Percentiles rank a stretch among this genome's conserved stretches.
These are phyloP conservation scores for Polietes domitor DNA, from an alignment of 2,888 invertebrate genomes.

Conservation along the genomic window DNA sequence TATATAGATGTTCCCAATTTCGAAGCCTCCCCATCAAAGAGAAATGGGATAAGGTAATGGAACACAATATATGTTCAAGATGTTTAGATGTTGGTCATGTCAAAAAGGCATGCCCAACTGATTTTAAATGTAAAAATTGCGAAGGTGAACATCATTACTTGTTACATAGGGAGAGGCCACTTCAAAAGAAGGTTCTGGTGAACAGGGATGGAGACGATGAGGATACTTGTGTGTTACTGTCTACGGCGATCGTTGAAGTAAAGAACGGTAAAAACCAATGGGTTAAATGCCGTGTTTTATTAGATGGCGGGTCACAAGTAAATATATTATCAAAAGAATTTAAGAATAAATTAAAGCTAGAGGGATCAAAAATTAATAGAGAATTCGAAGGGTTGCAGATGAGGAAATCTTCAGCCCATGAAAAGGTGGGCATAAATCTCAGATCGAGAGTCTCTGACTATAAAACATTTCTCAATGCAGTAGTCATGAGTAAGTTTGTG, in stretches of 20 bases:
- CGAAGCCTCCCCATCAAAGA: too few species aligned
- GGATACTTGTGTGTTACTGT: neutral
- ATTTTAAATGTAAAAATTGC: neutral
- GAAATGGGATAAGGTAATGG: too few species aligned
- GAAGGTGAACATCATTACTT: neutral
- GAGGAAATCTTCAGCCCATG: too few species aligned
- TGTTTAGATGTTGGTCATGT: neutral
- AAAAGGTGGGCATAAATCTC: too few species aligned
- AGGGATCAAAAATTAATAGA: neutral
- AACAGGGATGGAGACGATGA: neutral
- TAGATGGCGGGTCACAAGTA: conserved; percentile 3
- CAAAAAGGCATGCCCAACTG: neutral
- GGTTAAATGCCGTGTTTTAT: neutral
- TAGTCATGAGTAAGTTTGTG: neutral
- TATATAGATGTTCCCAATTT: neutral
- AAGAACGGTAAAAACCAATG: neutral
- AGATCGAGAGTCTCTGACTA: neutral
- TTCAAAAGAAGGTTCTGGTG: too few species aligned
- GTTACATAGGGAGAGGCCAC: too few species aligned
- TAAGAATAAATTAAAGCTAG: neutral
- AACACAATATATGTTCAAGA: too few species aligned
- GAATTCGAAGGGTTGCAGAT: neutral
- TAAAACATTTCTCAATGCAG: neutral
- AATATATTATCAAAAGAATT: neutral
- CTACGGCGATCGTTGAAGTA: neutral